phyloP scores from a whole-genome alignment of 2,888 invertebrate genomes.

The Margaritifera margaritifera region DNA sequence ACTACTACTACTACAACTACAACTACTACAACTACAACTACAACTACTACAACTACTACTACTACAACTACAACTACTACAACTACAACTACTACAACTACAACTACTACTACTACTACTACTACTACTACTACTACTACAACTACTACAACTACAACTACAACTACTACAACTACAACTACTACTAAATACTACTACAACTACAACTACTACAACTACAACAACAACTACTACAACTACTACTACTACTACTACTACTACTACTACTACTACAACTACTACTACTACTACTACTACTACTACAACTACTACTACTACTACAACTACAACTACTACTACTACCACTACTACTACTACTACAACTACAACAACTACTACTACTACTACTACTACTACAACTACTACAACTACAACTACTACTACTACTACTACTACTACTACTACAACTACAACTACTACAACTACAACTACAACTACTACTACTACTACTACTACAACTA shows the following conservation, averaged over 20 bases:
- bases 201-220: no score
- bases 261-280: background rate
- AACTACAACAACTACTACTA: background rate
- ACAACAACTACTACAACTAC: background rate
- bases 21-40: no score
- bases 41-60: no score
- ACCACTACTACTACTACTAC: background rate
- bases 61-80: no score
- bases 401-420: background rate
- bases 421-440: background rate
- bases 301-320: background rate
- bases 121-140: no score
- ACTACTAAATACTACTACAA: no score
- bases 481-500: background rate
- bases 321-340: background rate
- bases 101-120: no score
- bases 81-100: no score
- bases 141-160: no score
- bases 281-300: constrained; percentile 1
- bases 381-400: background rate
- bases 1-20: no score
- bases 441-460: background rate
- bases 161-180: no score
- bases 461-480: constrained; percentile 1
- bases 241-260: constrained; percentile 1